Conservation (phyloP, 2,797 vertebrate genomes). For the Poecilia gillii region DNA sequence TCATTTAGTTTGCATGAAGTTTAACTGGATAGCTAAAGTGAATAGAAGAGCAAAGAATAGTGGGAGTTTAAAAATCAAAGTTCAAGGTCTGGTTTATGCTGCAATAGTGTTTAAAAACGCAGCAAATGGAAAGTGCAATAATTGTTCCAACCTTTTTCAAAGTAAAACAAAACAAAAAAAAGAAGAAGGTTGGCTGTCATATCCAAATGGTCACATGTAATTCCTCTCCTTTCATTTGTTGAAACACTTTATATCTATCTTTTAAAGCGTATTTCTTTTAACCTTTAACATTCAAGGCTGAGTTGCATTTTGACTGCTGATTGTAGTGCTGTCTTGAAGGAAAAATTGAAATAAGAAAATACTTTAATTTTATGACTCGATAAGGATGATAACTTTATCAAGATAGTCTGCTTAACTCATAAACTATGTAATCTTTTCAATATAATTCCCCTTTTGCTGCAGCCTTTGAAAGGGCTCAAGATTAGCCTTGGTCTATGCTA, state of each 20-base stretch:
- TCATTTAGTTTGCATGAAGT: neutral
- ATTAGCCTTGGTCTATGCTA: constrained; percentile 50
- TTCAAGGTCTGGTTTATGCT: neutral
- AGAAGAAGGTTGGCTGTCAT: neutral
- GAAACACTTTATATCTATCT: neutral
- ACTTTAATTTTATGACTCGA: constrained; percentile 4
- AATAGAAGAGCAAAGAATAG: neutral
- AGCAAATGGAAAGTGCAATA: neutral
- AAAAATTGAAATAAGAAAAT: neutral
- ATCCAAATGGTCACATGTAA: neutral
- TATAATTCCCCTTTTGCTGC: constrained; percentile 26
- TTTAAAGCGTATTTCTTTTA: neutral
- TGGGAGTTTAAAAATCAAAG: neutral
- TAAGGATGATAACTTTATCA: constrained; percentile 32
- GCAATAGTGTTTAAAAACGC: neutral
- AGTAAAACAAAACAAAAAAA: neutral
- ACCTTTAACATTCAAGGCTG: neutral
- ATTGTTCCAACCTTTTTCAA: neutral
- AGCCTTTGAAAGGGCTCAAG: constrained; percentile 42
- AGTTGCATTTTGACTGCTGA: neutral
- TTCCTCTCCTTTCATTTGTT: neutral
- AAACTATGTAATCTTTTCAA: constrained; percentile 50
- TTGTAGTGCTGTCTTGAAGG: neutral
- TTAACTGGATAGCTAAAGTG: neutral
- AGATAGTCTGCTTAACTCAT: constrained; percentile 32